Percentiles rank a stretch among this genome's conserved stretches.
Conservation (phyloP, 2,113 vertebrate species). For the Stercorarius parasiticus region DNA sequence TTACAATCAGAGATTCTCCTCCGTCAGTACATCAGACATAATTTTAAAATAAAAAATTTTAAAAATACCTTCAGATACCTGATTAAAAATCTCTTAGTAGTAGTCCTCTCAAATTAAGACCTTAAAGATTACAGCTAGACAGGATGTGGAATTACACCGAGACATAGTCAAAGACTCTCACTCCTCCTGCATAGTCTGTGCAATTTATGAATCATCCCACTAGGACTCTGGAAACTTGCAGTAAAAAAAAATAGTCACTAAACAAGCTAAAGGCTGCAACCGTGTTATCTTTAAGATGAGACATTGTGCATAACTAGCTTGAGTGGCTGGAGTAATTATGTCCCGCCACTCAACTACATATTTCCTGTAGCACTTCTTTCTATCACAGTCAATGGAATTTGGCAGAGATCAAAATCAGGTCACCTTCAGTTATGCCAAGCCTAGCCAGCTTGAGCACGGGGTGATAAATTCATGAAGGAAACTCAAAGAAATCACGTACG, state of each 20-base stretch:
- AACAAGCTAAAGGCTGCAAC: background rate
- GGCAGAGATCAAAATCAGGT: conserved; percentile 1
- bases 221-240: background rate
- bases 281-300: background rate
- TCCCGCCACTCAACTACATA: background rate
- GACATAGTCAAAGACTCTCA: background rate
- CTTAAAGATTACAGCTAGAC: background rate
- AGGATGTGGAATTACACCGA: background rate
- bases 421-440: background rate
- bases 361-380: background rate
- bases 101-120: background rate
- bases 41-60: background rate
- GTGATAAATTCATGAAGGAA: background rate
- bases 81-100: background rate
- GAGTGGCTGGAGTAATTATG: background rate
- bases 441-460: background rate
- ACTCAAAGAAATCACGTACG: background rate
- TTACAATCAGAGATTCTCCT: background rate
- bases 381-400: background rate
- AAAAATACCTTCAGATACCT: background rate
- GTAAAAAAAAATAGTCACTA: background rate
- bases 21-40: accelerated
- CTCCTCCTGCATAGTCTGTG: background rate
- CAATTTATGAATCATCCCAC: background rate
- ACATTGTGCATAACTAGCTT: background rate